These are phyloP conservation scores for Theodoxus fluviatilis DNA, from an alignment of 2,888 invertebrate genomes.

Conservation along the genomic window DNA sequence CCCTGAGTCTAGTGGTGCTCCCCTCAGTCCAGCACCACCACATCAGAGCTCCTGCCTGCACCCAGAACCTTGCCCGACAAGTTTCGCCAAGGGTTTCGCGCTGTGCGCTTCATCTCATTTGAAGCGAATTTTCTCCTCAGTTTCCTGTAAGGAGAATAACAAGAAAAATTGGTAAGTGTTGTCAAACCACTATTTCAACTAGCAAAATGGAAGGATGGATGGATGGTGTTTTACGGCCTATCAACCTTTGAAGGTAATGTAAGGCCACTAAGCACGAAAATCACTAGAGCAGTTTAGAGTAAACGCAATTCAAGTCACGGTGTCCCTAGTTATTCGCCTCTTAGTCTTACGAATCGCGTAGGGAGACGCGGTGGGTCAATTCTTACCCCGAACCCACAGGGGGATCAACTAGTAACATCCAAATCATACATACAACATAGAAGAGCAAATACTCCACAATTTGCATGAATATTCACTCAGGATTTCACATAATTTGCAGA, in stretches of 20 bases:
- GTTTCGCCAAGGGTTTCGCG: slow-evolving; percentile 79
- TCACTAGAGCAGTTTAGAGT: no score
- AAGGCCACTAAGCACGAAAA: neutral
- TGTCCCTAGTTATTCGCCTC: no score
- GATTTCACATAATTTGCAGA: no score
- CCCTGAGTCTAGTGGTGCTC: no score
- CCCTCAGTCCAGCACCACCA: slow-evolving; percentile 55
- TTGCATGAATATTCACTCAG: no score
- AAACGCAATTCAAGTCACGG: neutral
- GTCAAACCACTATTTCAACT: neutral
- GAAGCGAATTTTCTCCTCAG: slow-evolving; percentile 82
- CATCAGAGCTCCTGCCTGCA: slow-evolving; percentile 34
- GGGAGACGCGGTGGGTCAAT: no score
- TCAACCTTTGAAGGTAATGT: neutral
- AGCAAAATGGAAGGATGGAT: neutral
- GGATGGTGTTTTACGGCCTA: neutral
- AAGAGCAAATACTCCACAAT: no score
- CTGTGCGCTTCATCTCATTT: slow-evolving; percentile 81
- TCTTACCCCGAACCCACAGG: no score
- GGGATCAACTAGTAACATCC: no score
- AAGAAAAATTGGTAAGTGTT: neutral
- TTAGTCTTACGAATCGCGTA: no score
- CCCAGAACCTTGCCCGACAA: slow-evolving; percentile 41
- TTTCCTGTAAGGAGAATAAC: slow-evolving; percentile 72
- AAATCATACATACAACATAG: no score